Evolutionary conservation across 2,113 vertebrate species (phyloP).

Genomic region (Ictidomys tridecemlineatus): DNA sequence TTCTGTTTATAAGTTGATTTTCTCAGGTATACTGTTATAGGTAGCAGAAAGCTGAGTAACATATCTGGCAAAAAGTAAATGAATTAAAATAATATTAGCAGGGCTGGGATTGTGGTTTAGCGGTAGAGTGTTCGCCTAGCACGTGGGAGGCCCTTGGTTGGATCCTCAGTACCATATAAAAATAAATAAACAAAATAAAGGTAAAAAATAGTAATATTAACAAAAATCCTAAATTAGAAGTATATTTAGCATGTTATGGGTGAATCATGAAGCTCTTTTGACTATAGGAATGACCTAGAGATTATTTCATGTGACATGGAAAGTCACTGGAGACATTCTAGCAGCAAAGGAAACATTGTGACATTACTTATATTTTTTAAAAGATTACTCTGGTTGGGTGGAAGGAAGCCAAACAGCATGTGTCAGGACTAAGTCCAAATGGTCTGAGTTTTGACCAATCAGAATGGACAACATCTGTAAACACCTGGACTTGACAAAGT

Average conservation of each 20-base stretch:
- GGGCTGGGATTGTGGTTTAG: too few species aligned
- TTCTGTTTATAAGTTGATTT: not conserved
- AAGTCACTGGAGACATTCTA: not conserved
- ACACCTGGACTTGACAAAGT: not conserved
- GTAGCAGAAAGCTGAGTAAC: not conserved
- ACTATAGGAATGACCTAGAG: not conserved
- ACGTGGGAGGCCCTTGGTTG: too few species aligned
- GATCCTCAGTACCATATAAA: too few species aligned
- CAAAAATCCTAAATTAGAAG: not conserved
- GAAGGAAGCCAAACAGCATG: not conserved
- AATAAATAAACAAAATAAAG: too few species aligned
- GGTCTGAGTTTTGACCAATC: not conserved
- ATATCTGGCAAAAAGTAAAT: not conserved
- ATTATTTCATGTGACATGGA: not conserved
- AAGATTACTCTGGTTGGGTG: not conserved
- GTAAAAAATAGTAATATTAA: too few species aligned
- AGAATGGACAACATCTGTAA: not conserved
- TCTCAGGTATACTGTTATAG: not conserved
- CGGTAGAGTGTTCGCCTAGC: too few species aligned
- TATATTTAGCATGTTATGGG: not conserved
- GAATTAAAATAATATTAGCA: too few species aligned
- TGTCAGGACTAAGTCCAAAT: not conserved
- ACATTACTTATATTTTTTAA: not conserved
- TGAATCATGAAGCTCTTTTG: not conserved
- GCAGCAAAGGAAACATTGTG: not conserved